Evolutionary conservation across 1,140 invertebrate species (phyloP), one percentile per base, ranked within the genome.

Genomic region (Diabrotica virgifera): DNA sequence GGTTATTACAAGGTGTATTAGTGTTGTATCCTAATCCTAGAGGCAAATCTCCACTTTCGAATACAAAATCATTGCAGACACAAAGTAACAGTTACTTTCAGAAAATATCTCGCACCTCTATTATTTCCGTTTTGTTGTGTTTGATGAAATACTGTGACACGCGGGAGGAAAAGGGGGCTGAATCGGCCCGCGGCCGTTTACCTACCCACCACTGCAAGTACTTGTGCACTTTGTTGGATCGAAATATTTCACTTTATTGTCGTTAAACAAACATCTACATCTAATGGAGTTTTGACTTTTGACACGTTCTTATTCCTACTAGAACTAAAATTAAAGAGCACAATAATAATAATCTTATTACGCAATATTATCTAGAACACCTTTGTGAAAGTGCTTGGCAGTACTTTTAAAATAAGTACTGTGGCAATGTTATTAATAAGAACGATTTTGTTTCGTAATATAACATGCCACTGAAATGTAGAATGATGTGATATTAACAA

Each of bases 121-220:
- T 3, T 10, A 46, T 10, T 46, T 46, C 3, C 8, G 40, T 46
- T 46, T 46, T 46, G 40, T 46, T 46, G n/a, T 46, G n/a, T 46
- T 46, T 46, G 40, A 46, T 46, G 5, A 46, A 46, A 46, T 46
- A 46, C 40, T 8, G 8, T 46, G 40, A 46, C 40, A 46, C 2
- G 40, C 40, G 40, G n/a, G 40, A n/a, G 40, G 40, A 10, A n/a
- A 52, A 60, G 59, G 11, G 46, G 59, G 46, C 35, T 38, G 13
- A 11, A n/a, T 38, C 60, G 64, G 64, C 64, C 64, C 10, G 13
- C 60, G 64, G 64, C 64, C 64, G 64, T 66, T 66, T 66, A 66
- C 64, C 64, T 65, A 65, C 64, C 64, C 60, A 65, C 59, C 9
- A 59, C 50, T 66, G 64, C 64, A 66, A 51, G 64, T 59, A 57